Conservation (phyloP, 2,888 invertebrate species). For the Dryomyza anilis region DNA sequence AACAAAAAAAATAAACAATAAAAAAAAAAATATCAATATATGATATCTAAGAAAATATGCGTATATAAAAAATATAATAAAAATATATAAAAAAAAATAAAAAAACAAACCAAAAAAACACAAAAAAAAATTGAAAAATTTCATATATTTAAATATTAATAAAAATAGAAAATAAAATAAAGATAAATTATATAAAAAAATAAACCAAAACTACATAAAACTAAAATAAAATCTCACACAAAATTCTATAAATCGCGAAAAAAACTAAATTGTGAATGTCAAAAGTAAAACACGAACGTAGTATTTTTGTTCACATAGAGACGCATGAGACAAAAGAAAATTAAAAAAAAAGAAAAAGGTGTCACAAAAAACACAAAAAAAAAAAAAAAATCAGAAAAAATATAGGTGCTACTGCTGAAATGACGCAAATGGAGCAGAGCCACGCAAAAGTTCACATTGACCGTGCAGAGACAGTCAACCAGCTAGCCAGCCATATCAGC, state of each 20-base stretch:
- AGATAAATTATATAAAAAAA: background rate
- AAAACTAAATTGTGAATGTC: background rate
- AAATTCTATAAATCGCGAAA: background rate
- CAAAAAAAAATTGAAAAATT: background rate
- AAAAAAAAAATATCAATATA: no score
- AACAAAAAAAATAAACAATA: no score
- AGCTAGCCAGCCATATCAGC: no score
- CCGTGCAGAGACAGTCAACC: background rate
- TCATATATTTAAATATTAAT: no score
- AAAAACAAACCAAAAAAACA: no score
- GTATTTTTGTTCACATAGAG: background rate
- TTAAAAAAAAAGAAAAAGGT: background rate
- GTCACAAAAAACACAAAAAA: background rate
- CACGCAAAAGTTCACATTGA: background rate
- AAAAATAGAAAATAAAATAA: no score
- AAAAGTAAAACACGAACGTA: background rate
- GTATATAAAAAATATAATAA: no score
- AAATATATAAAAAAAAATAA: no score
- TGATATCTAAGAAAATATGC: no score
- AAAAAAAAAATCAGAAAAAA: background rate
- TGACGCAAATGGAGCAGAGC: background rate
- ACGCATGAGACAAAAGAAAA: background rate
- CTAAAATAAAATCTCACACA: background rate
- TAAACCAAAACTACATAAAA: background rate
- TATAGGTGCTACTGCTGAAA: no score